phyloP scores from a whole-genome alignment of 2,888 invertebrate genomes.

The Corythucha ciliata region DNA sequence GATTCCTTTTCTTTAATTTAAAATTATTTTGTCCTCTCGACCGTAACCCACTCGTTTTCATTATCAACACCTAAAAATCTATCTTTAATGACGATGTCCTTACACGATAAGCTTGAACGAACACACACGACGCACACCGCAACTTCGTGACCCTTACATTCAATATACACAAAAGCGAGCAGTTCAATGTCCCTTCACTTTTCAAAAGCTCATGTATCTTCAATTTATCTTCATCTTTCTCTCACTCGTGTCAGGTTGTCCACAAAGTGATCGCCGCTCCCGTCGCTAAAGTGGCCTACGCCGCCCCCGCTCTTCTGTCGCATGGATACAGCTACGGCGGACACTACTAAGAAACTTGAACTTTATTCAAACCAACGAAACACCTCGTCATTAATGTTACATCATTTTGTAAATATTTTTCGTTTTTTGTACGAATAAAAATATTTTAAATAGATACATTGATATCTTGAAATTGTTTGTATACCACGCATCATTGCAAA shows the following conservation, averaged over 20 bases:
- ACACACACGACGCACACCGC: no score
- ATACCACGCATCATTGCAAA: no score
- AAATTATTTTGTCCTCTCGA: no score
- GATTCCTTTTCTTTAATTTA: no score
- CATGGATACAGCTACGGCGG: constrained; percentile 3
- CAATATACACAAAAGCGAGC: no score
- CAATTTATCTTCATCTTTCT: no score
- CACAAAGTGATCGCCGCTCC: constrained; percentile 8
- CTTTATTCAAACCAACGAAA: neutral
- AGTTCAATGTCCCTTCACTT: no score
- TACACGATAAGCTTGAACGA: neutral
- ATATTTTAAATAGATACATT: no score
- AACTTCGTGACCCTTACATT: no score
- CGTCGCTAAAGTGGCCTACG: constrained; percentile 9
- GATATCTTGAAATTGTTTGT: no score
- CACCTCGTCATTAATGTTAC: neutral
- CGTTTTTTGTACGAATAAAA: neutral
- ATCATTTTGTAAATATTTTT: constrained; percentile 1
- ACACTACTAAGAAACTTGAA: constrained; percentile 10
- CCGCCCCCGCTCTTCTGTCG: constrained; percentile 4
- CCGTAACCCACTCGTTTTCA: neutral
- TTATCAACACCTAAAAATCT: neutral
- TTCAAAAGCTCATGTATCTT: no score
- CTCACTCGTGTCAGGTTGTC: constrained; percentile 1
- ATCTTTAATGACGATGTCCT: neutral